phyloP scores from a whole-genome alignment of 2,888 invertebrate species.

The Lasioglossum malachurum region DNA sequence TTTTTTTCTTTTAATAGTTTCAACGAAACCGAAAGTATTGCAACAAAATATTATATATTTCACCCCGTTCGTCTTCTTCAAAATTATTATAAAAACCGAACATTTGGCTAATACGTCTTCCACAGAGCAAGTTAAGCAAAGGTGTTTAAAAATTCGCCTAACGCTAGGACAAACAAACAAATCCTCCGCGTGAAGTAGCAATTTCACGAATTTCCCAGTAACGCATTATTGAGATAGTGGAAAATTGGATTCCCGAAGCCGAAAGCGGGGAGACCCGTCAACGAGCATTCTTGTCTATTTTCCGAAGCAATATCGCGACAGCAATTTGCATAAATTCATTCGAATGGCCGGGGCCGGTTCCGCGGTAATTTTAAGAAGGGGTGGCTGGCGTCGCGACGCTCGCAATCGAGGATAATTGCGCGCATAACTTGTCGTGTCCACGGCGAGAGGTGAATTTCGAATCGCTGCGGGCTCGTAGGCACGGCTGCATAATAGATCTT shows the following conservation, averaged over 20 bases:
- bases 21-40: no score
- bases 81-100: no score
- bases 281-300: background rate
- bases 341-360: background rate
- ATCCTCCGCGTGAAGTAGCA: no score
- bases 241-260: background rate
- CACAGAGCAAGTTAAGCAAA: no score
- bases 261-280: background rate
- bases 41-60: no score
- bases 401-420: conserved; percentile 38
- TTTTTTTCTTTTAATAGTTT: no score
- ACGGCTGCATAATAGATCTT: conserved; percentile 54
- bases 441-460: conserved; percentile 35
- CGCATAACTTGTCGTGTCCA: conserved; percentile 34
- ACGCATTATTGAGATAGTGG: background rate
- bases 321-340: background rate
- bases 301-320: background rate
- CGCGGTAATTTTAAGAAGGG: conserved; percentile 21
- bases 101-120: no score
- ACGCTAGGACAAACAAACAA: no score
- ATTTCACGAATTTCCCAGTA: background rate
- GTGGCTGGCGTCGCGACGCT: background rate
- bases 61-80: no score
- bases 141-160: no score
- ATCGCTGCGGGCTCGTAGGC: conserved; percentile 6